Evolutionary conservation across 2,113 vertebrate species (phyloP).

Genomic region (Cyphomyrus discorhynchus): DNA sequence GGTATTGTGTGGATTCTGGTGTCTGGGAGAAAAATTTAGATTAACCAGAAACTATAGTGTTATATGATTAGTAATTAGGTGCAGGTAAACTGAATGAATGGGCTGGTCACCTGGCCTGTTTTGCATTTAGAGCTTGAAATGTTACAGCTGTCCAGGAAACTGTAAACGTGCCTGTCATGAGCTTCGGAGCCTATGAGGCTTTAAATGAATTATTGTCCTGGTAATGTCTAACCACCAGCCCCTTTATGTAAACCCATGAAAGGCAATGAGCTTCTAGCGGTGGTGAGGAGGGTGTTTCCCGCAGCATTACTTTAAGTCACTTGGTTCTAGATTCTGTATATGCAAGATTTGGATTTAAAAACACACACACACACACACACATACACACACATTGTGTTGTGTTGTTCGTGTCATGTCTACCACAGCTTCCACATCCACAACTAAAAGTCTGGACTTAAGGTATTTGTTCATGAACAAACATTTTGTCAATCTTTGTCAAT

Average conservation of each 20-base stretch:
- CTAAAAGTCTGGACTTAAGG: not conserved
- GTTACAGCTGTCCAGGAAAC: not conserved
- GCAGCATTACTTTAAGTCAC: not conserved
- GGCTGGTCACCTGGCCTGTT: not conserved
- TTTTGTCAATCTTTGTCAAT: not conserved
- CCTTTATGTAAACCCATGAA: slow-evolving; percentile 4
- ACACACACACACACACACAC: not conserved
- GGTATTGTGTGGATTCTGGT: not conserved
- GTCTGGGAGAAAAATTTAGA: not conserved
- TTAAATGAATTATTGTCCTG: slow-evolving; percentile 14
- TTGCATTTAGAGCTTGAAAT: not conserved
- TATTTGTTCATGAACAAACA: not conserved
- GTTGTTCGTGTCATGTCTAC: not conserved
- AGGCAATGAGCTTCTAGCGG: not conserved
- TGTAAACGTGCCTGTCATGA: slow-evolving; percentile 21
- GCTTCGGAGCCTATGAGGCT: slow-evolving; percentile 16
- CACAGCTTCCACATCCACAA: not conserved
- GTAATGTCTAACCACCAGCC: slow-evolving; percentile 3
- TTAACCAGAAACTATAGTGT: not conserved
- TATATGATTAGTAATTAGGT: not conserved
- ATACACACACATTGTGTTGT: not conserved
- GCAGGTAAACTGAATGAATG: not conserved
- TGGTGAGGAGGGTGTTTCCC: not conserved
- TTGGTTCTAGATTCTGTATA: not conserved
- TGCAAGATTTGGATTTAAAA: not conserved